A percentile compares a stretch with the other conserved stretches of the same genome.
phyloP scores from a whole-genome alignment of 2,113 vertebrate genomes.

The Pituophis catenifer region DNA sequence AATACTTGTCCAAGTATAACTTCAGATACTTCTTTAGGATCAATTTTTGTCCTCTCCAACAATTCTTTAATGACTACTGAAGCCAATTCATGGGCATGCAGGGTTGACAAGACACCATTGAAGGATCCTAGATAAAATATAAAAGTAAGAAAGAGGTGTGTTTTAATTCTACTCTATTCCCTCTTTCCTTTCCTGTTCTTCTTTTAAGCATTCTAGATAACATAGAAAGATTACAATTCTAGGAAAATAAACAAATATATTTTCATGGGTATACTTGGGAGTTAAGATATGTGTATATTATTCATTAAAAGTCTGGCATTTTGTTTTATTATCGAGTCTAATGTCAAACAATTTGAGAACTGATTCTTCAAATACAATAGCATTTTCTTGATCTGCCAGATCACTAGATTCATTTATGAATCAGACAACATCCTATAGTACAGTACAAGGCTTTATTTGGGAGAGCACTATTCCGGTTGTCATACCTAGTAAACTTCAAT shows the following conservation, averaged over 20 bases:
- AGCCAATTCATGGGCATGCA: constrained; percentile 81
- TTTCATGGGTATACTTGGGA: too few species aligned
- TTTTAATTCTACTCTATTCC: neutral
- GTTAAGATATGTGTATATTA: neutral
- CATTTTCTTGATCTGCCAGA: neutral
- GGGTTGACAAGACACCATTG: constrained; percentile 79
- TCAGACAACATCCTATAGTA: too few species aligned
- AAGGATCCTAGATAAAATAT: constrained; percentile 76
- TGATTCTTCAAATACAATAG: neutral
- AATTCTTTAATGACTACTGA: constrained; percentile 83
- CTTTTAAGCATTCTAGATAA: neutral
- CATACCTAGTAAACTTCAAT: neutral
- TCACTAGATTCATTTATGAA: too few species aligned
- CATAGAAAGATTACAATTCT: neutral
- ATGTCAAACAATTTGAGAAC: neutral
- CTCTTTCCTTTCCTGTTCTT: neutral
- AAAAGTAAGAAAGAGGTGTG: neutral
- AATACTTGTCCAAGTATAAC: constrained; percentile 94
- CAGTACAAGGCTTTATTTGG: too few species aligned
- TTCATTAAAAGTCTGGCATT: neutral
- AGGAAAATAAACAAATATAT: neutral
- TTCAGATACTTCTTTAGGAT: constrained; percentile 87
- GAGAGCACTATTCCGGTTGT: neutral
- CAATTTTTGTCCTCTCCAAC: constrained; percentile 77
- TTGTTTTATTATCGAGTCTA: neutral